These are phyloP conservation scores for Limnephilus marmoratus DNA, from an alignment of 2,888 invertebrate genomes.

Conservation along the genomic window DNA sequence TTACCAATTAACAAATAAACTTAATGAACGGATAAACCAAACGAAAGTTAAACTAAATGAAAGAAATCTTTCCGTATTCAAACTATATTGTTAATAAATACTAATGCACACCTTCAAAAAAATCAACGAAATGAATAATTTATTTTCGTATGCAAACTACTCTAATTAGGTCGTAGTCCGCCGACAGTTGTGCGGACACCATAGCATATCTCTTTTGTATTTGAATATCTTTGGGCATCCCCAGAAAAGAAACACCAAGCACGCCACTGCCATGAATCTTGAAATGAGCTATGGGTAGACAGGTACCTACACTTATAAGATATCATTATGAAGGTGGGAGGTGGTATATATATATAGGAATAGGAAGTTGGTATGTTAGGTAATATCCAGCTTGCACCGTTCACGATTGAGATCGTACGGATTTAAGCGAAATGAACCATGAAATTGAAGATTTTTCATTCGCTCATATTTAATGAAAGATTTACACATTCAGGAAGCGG, in stretches of 20 bases:
- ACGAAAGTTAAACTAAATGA: too few species aligned
- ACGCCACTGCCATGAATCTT: background rate
- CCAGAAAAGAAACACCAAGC: background rate
- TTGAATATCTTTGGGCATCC: too few species aligned
- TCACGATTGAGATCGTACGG: background rate
- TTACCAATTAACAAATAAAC: too few species aligned
- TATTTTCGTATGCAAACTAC: too few species aligned
- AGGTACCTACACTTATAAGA: background rate
- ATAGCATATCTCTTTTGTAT: too few species aligned
- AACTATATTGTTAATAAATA: too few species aligned
- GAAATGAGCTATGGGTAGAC: background rate
- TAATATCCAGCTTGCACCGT: background rate
- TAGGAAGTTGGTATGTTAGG: background rate
- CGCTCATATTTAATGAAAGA: constrained; percentile 18
- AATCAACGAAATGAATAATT: too few species aligned
- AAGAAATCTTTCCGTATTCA: too few species aligned
- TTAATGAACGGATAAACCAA: too few species aligned
- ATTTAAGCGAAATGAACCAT: constrained; percentile 11
- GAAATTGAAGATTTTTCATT: constrained; percentile 28
- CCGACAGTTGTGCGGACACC: too few species aligned
- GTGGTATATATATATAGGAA: background rate
- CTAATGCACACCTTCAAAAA: too few species aligned
- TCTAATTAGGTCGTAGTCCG: too few species aligned
- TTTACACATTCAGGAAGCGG: background rate
- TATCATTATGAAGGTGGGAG: background rate